Evolutionary conservation across 2,113 vertebrate species (phyloP), one percentile per base, ranked within the genome.

Genomic region (Grantiella picta): DNA sequence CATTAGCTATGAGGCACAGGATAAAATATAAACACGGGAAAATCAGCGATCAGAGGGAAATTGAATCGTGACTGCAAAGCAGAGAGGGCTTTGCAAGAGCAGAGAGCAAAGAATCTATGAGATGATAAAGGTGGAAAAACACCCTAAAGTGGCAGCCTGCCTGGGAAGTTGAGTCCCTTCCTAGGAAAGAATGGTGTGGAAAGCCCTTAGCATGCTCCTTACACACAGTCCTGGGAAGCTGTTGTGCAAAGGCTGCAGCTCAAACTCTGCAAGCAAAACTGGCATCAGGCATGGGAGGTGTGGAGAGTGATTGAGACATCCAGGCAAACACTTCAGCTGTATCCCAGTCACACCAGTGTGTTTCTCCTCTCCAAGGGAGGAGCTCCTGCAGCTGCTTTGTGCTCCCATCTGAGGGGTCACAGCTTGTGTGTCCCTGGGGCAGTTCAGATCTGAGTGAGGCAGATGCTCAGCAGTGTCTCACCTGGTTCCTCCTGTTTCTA

Each of bases 321-420:
- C 2, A 8, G 70, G 33, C 2, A 5, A 42, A 36, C 11, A 1
- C 1, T 5, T 29, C 8, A 5, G 12, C 10, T 53, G 66, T 56
- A 1, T 36, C 54, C 61, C 72, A 21, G 72, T 36, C 23, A 19
- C 3, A 18, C 12, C 44, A 59, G 33, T 5, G 3, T 23, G 36
- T 18, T 40, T 17, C 35, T 38, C 8, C 36, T 11, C 5, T 57
- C 16, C 56, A 12, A n/a, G 52, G 16, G 17, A 60, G 25, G 19
- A 53, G 49, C 63, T 91, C 23, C 65, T 47, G 64, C 45, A 83
- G 35, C 76, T 28, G 25, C 52, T 22, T 19, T 1, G 1, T 9
- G 5, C 29, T 42, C 44, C 53, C 0, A 0, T 25, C 1, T 1
- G 1, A 11, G 17, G 33, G 15, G 25, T 36, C 33, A 6, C 1